phyloP scores from a whole-genome alignment of 2,888 invertebrate species.

The Caenorhabditis parvicauda region DNA sequence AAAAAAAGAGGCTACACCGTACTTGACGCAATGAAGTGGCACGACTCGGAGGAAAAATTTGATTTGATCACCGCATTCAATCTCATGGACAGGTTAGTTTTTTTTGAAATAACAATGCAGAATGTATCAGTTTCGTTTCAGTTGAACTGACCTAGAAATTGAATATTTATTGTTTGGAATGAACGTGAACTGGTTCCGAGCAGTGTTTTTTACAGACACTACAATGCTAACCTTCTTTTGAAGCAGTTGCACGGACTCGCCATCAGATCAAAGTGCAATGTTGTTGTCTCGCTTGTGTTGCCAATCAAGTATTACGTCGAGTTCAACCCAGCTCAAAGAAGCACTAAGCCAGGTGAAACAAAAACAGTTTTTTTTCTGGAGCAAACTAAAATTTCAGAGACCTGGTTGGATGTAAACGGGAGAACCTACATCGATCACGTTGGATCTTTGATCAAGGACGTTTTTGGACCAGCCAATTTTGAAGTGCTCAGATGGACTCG shows the following conservation, averaged over 20 bases:
- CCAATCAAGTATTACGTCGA: slow-evolving; percentile 94
- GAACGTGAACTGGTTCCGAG: neutral
- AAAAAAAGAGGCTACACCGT: slow-evolving; percentile 77
- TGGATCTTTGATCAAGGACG: slow-evolving; percentile 71
- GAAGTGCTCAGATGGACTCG: slow-evolving; percentile 79
- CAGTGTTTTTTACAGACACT: slow-evolving; percentile 68
- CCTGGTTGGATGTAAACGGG: slow-evolving; percentile 63
- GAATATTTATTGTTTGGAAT: neutral
- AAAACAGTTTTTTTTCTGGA: neutral
- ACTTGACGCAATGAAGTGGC: slow-evolving; percentile 63
- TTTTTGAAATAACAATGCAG: neutral
- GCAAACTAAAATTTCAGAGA: slow-evolving; percentile 33
- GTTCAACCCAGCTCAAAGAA: slow-evolving; percentile 61
- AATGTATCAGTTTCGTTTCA: neutral
- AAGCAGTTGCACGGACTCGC: slow-evolving; percentile 74
- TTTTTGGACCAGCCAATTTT: slow-evolving; percentile 74
- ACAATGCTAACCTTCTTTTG: slow-evolving; percentile 78
- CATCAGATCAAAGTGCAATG: slow-evolving; percentile 67
- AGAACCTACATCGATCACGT: slow-evolving; percentile 73
- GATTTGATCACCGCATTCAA: slow-evolving; percentile 86
- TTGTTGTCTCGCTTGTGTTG: slow-evolving; percentile 81
- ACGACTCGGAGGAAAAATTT: slow-evolving; percentile 27
- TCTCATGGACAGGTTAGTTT: slow-evolving; percentile 76
- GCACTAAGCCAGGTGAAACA: slow-evolving; percentile 32
- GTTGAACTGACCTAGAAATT: neutral